Percentiles rank a stretch among this genome's conserved stretches.
These are phyloP conservation scores for Tineola bisselliella DNA, from an alignment of 2,888 invertebrate species.

Conservation along the genomic window DNA sequence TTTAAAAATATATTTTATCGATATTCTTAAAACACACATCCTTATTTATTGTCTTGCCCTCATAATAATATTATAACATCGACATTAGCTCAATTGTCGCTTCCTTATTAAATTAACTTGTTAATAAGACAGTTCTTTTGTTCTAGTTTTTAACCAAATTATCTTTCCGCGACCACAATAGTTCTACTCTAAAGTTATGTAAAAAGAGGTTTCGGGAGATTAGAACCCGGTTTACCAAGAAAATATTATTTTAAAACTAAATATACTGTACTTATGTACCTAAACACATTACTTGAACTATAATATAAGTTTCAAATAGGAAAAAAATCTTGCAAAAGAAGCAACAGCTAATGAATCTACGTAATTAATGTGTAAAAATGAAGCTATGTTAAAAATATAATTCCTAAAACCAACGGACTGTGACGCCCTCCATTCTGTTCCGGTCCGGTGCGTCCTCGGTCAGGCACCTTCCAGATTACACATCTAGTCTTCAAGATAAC, in stretches of 20 bases:
- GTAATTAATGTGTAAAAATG: not conserved
- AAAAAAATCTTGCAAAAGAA: not conserved
- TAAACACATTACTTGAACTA: too few relatives aligned
- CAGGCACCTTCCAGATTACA: conserved; percentile 37
- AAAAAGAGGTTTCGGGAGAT: too few relatives aligned
- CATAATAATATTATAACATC: not conserved
- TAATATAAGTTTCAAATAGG: too few relatives aligned
- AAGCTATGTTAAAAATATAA: not conserved
- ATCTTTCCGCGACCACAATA: too few relatives aligned
- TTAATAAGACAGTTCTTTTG: not conserved
- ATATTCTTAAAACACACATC: not conserved
- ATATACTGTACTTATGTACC: too few relatives aligned
- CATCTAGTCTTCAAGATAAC: not conserved
- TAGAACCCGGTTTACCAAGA: too few relatives aligned
- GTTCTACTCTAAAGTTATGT: too few relatives aligned
- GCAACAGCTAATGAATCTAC: not conserved
- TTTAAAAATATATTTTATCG: not conserved
- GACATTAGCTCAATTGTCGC: conserved; percentile 50
- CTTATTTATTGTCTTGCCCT: not conserved
- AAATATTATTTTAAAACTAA: too few relatives aligned
- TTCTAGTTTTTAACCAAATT: too few relatives aligned
- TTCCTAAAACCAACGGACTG: conserved; percentile 42
- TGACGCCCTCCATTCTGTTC: conserved; percentile 27
- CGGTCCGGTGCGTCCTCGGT: conserved; percentile 41
- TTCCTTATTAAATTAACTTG: conserved; percentile 46